Percentiles rank a stretch among this genome's conserved stretches.
These are phyloP conservation scores for Gallinago undulata DNA, from an alignment of 2,113 vertebrate species.

Conservation along the genomic window DNA sequence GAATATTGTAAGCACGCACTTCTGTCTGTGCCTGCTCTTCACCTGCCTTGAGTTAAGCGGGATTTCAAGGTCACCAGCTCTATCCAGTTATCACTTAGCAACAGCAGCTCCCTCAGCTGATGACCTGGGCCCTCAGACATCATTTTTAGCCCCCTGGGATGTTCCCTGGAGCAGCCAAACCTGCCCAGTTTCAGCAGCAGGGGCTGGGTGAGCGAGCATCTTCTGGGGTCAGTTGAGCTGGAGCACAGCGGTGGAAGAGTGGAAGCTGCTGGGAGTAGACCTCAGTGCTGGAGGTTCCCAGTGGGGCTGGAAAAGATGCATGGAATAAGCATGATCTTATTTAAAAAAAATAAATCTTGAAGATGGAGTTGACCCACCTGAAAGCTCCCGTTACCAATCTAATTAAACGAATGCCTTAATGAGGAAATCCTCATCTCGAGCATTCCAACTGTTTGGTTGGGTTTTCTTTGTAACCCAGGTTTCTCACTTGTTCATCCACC, in stretches of 20 bases:
- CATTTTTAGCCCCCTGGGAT: background rate
- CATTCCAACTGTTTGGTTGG: background rate
- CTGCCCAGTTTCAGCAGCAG: background rate
- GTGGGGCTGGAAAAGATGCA: background rate
- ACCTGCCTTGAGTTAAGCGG: background rate
- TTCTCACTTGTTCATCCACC: no score
- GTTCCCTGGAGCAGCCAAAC: background rate
- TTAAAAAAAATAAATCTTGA: background rate
- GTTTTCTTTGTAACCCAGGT: no score
- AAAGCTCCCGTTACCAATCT: background rate
- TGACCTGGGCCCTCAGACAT: background rate
- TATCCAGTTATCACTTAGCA: background rate
- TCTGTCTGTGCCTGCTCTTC: background rate
- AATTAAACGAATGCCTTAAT: accelerated
- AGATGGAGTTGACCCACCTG: background rate
- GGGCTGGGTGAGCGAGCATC: background rate
- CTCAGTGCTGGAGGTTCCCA: background rate
- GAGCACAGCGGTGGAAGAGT: background rate
- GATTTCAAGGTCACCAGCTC: background rate
- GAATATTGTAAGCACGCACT: background rate
- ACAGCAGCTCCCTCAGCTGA: background rate
- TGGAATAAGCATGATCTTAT: background rate
- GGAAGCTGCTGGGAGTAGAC: background rate
- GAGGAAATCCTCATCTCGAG: accelerated
- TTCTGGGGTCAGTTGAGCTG: accelerated